Evolutionary conservation across 2,797 vertebrate species (phyloP).

Genomic region (Acomys russatus): DNA sequence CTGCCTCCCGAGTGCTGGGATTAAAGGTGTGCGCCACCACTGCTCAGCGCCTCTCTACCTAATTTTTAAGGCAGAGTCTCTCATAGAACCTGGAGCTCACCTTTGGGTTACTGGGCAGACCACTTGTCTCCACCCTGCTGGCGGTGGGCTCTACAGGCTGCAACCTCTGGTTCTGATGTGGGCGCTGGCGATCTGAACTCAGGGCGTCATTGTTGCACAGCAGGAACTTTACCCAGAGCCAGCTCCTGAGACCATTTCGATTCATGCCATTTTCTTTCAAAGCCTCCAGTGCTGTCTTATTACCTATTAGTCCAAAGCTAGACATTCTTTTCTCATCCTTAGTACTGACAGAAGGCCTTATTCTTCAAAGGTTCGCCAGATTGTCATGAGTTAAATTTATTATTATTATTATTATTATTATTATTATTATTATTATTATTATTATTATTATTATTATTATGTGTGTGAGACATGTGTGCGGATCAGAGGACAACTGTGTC

Average conservation of each 20-base stretch:
- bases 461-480: neutral
- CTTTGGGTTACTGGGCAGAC: neutral
- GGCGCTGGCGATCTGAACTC: neutral
- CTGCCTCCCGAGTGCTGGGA: neutral
- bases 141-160: neutral
- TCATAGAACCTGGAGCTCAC: neutral
- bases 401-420: too few species aligned
- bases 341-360: neutral
- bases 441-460: neutral
- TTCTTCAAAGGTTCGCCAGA: slow-evolving; percentile 29
- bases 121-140: too few species aligned
- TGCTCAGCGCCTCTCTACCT: too few species aligned
- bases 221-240: neutral
- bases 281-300: neutral
- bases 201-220: neutral
- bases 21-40: neutral
- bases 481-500: neutral
- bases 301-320: neutral
- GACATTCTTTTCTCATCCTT: neutral
- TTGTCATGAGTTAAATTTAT: neutral
- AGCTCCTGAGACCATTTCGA: neutral
- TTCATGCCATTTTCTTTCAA: neutral
- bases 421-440: too few species aligned
- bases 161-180: neutral
- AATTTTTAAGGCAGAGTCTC: neutral